Evolutionary conservation across 2,888 invertebrate species (phyloP), one percentile per base, ranked within the genome.

Genomic region (Asteroscopus sphinx): DNA sequence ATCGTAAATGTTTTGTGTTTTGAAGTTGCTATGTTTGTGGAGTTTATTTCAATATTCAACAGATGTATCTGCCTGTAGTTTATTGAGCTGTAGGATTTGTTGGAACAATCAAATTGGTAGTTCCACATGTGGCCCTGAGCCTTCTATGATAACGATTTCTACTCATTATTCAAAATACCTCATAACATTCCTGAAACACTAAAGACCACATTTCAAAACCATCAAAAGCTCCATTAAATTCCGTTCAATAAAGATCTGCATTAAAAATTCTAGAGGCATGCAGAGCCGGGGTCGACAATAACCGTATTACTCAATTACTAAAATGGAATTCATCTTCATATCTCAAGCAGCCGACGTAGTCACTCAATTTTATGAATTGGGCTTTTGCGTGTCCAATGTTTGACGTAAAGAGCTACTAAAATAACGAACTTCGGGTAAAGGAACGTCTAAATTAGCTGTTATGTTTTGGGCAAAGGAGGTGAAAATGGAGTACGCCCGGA

Each of bases 351-450:
- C 72, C 77, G 57, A 73, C 66, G 79, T 80, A 82, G 82, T 83
- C 87, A 82, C 85, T 86, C 83, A 84, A 81, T 83, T 87, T 90
- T 88, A 91, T 88, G 87, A 89, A 91, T 90, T 79, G 88, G 67
- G 68, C 67, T 83, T 86, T 91, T 83, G 89, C 90, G 91, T 91
- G 91, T 75, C 82, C 86, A 77, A 79, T 81, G 80, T 86, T 86
- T 83, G 80, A 83, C 76, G 77, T 83, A 84, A 87, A 74, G 80
- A 81, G 78, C 78, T 67, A 80, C 79, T 86, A 82, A 82, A 77
- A 79, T 74, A 75, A 76, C 49, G 56, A 74, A 64, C 51, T 70
- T 47, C 26, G 36, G 47, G 41, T 55, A 30, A 36, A 47, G 51
- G 68, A 56, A 68, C 63, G 68, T 73, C 74, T 70, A 68, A 79